Evolutionary conservation across 23 tunicate species (phyloP), one percentile per base, ranked within the genome.

Genomic region (Ascidia mentula): DNA sequence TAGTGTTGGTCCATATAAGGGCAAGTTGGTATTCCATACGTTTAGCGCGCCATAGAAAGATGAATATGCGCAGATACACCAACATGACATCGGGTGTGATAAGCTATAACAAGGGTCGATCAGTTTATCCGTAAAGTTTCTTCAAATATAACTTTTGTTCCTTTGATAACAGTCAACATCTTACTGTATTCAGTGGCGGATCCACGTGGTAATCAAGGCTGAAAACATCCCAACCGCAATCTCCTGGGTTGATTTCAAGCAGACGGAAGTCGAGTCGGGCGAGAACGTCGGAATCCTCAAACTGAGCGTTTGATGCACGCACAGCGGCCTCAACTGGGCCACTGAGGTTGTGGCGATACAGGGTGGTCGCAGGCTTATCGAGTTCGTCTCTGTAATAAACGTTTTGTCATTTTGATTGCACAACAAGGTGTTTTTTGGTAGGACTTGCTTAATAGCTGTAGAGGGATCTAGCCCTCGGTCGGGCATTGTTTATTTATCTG

Each of bases 151-250:
- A n/a, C n/a, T n/a, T n/a, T n/a, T n/a, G n/a, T n/a, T n/a, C n/a
- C n/a, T n/a, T n/a, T n/a, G n/a, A n/a, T n/a, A n/a, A n/a, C 53
- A 42, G 53, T 42, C 53, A 42, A 42, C 12, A 3, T n/a, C 79
- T 45, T 37, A 95, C 88, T 0, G 99, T 95, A 65, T 79, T 86
- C 6, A 95, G 83, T 18, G 99, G 99, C 26, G 90, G 92, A 79
- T 89, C 86, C 15, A 90, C 80, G 84, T 89, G 92, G 53, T 90
- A 95, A 59, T 95, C 95, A 22, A 95, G 79, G 74, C 91, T 89
- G 80, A 95, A 95, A 0, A 95, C 92, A 72, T 95, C 93, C 99
- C 99, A 95, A 4, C 99, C 99, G 26, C 72, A 70, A 75, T 95
- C 99, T 9, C 99, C 99, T 15, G 93, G 93, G 60, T 95, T 95